Base-by-base conservation (phyloP, 2,888 invertebrate genomes). In the Helicoverpa assulta region DNA sequence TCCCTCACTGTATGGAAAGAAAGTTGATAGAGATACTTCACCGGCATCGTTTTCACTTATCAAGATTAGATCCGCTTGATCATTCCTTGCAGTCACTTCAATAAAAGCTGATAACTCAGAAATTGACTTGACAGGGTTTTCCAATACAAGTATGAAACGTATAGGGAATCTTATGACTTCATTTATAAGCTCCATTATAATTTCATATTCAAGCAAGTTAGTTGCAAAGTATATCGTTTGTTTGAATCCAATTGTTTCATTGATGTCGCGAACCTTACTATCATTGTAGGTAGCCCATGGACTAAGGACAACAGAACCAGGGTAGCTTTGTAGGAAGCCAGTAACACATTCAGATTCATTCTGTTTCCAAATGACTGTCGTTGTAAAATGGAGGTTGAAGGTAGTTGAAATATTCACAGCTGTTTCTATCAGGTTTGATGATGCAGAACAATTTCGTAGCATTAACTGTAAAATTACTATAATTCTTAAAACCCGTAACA, bases 171-270 rank as follows among this genome's bases (percentile, higher is more conserved):
- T 67, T 19, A 86, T 76, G n/a, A 78, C 65, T 53, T 81, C 65
- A 62, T 88, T 87, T 19, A 90, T 68, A 18, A 83, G 63, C 54
- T 70, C 43, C 40, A 89, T 64, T 33, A 89, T 88, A 62, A 79
- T 70, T 21, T 76, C 68, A 59, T 91, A 90, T 73, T 90, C 88
- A n/a, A 85, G 50, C 52, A 84, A 54, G 2, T 70, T 67, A 21
- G 50, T 67, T 26, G 89, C 87, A 53, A 93, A 89, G 21, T 90
- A 81, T 18, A 93, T 77, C 0, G 88, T 88, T 83, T 92, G 92
- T 50, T 73, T 80, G 56, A 81, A 90, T 29, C 76, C 74, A 50
- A 82, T 66, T 3, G 72, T 69, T 67, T 82, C 73, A 43, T 85
- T 79, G 10, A 82, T 67, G 6, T 72, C 40, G 33, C 67, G 64